Evolutionary conservation across 2,797 vertebrate species (phyloP), one percentile per base, ranked within the genome.

Genomic region (Enoplosus armatus): DNA sequence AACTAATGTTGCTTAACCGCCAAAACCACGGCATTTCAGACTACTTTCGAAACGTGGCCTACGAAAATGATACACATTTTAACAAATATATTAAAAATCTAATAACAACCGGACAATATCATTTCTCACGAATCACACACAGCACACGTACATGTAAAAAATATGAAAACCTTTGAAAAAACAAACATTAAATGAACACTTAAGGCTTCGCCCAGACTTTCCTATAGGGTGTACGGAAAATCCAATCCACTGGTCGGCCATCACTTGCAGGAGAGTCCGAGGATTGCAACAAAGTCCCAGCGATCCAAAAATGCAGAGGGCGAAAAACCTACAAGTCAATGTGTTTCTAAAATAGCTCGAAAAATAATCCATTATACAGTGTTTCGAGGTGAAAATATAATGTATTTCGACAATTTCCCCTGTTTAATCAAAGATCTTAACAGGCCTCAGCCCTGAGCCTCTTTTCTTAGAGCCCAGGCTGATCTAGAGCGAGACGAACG

Each of bases 401-500:
- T 60, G 58, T 82, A 72, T 82, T 85, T 91, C 37, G 72, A 74
- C 48, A 29, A 61, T 87, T 89, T 20, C 71, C 70, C 60, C 24
- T 48, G 35, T 88, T 92, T 89, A 53, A 75, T 79, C 67, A 22
- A 55, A 26, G 78, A 64, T 72, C 56, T 88, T 29, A 47, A 76
- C 75, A 95, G 96, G 95, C 96, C 95, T 93, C 88, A 89, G 87
- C 84, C 82, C 91, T 93, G 93, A 95, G 94, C 93, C 93, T 94
- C 94, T 94, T 95, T 96, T 95, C 94, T 94, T 93, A 92, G 94
- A 93, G 94, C 93, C 90, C 95, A 87, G 90, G 94, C 93, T 94
- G 95, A 92, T 95, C 93, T 93, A 94, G 86, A 92, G 94, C 95
- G 94, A 95, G 95, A 95, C 95, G 94, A 93, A 94, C 92, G 90